Percentiles rank a stretch among this genome's conserved stretches.
phyloP scores from a whole-genome alignment of 2,113 vertebrate genomes.

The Polyodon spathula region DNA sequence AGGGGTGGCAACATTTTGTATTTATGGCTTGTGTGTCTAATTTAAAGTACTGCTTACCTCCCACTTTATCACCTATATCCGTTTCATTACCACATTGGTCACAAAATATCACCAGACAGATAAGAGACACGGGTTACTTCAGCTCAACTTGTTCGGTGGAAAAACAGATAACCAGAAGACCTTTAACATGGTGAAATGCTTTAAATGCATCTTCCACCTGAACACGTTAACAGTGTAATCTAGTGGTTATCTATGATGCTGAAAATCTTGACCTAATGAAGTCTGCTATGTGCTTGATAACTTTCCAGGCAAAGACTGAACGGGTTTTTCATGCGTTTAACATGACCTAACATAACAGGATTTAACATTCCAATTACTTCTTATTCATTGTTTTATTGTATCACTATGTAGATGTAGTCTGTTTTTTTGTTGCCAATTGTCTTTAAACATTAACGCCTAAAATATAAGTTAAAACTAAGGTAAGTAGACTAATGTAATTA shows the following conservation, averaged over 20 bases:
- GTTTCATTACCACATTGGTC: constrained; percentile 9
- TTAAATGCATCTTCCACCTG: constrained; percentile 1
- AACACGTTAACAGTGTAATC: neutral
- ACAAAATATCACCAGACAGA: constrained; percentile 8
- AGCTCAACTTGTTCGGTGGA: neutral
- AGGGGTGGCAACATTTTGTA: neutral
- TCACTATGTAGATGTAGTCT: too few species aligned
- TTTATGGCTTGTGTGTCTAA: constrained; percentile 30
- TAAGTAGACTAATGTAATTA: too few species aligned
- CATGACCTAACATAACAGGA: too few species aligned
- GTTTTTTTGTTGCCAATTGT: too few species aligned
- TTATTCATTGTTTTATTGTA: too few species aligned
- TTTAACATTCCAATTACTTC: too few species aligned
- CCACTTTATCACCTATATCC: constrained; percentile 12
- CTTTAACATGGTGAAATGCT: neutral
- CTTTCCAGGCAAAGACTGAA: too few species aligned
- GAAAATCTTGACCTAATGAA: too few species aligned
- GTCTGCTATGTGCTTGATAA: too few species aligned
- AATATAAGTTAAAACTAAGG: too few species aligned
- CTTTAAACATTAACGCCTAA: too few species aligned
- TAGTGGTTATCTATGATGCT: neutral
- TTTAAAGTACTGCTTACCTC: constrained; percentile 33
- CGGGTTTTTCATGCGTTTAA: too few species aligned
- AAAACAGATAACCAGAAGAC: constrained; percentile 6
- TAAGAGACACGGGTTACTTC: neutral